Evolutionary conservation across 2,888 invertebrate genomes (phyloP), one percentile per base, ranked within the genome.

Genomic region (Oasisia sp.): DNA sequence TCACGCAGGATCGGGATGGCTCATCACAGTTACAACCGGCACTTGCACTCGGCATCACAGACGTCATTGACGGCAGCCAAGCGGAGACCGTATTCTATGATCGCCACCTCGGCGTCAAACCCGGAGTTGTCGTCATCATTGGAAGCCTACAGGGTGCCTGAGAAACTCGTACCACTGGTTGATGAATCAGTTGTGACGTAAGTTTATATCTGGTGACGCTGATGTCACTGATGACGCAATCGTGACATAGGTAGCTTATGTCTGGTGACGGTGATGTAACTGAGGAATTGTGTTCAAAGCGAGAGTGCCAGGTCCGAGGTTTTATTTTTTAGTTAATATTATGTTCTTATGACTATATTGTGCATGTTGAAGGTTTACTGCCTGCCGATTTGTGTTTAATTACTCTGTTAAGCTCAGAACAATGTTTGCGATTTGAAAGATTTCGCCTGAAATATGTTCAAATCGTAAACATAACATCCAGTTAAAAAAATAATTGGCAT

Each of bases 61-160:
- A 74, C 74, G n/a, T 74, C 74, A 27, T 0, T 74, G 74, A 74
- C 74, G 27, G n/a, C 74, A 27, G 74, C 74, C 3, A 74, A 19
- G 27, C 14, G 74, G 27, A 74, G 74, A 19, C 74, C 74, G 0
- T 74, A 74, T 74, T 74, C 74, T 27, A n/a, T 92, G 93, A 93
- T 56, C 93, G 93, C 91, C 93, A 93, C 38, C 93, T 94, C 91
- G 93, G 94, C 91, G 91, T 93, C 74, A 92, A 94, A 44, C 94
- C 95, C 91, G 93, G 93, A 58, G 94, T 94, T 92, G 95, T 92
- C 92, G 19, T 44, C 74, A 27, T 74, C 74, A 74, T 19, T 74
- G 27, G 74, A 74, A 19, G 74, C 74, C 27, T 74, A 74, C 74
- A 74, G 74, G 74, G 0, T 74, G 74, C 74, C 74, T 19, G 74